These are phyloP conservation scores for Leguminivora glycinivorella DNA, from an alignment of 1,140 invertebrate species.

Conservation along the genomic window DNA sequence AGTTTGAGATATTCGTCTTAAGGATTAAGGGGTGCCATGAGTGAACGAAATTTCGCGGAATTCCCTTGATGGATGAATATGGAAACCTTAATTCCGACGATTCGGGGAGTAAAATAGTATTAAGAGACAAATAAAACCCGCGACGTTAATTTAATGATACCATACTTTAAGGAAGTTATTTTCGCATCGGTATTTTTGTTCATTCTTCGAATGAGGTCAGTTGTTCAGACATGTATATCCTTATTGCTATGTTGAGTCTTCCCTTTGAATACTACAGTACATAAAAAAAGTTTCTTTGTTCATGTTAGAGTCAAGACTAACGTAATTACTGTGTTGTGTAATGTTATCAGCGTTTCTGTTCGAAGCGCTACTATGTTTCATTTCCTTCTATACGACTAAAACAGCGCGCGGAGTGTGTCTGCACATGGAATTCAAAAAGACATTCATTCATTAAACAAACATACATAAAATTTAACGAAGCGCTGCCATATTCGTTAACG, in stretches of 20 bases:
- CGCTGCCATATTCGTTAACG: slow-evolving; percentile 69
- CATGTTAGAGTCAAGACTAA: not conserved
- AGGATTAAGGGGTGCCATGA: slow-evolving; percentile 69
- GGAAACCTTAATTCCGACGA: slow-evolving; percentile 66
- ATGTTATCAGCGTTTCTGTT: slow-evolving; percentile 13
- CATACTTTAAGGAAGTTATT: slow-evolving; percentile 38
- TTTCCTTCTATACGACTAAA: slow-evolving; percentile 11
- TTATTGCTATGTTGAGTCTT: not conserved
- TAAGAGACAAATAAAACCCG: slow-evolving; percentile 45
- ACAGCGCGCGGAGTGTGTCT: slow-evolving; percentile 30
- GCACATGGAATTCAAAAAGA: slow-evolving; percentile 70
- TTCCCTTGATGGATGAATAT: slow-evolving; percentile 71
- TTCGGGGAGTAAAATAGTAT: slow-evolving; percentile 64
- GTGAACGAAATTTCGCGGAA: slow-evolving; percentile 68
- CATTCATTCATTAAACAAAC: slow-evolving; percentile 73
- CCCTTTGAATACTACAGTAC: too few species aligned
- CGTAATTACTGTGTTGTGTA: not conserved
- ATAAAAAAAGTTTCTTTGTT: not conserved
- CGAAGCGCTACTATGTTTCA: not conserved
- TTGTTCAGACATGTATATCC: not conserved
- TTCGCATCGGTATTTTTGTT: not conserved
- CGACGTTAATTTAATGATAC: slow-evolving; percentile 49
- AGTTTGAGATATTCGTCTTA: slow-evolving; percentile 74
- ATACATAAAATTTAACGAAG: slow-evolving; percentile 73
- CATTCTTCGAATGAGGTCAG: not conserved